A percentile compares a stretch with the other conserved stretches of the same genome.
Conservation (phyloP, 2,888 invertebrate genomes). For the Thereva nobilitata region DNA sequence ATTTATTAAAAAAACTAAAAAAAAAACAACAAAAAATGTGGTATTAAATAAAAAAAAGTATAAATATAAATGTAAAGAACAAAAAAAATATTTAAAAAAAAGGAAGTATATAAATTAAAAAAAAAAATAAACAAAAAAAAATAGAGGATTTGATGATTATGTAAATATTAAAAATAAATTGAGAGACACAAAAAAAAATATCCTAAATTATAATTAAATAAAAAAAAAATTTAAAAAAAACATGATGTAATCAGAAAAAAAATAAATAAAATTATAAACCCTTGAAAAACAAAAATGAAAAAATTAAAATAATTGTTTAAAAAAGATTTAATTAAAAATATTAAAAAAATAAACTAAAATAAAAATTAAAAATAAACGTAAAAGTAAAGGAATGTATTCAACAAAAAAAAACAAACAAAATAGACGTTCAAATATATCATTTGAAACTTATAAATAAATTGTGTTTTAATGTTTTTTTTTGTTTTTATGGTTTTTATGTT, state of each 20-base stretch:
- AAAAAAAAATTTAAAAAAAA: slow-evolving; percentile 24
- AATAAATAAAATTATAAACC: slow-evolving; percentile 20
- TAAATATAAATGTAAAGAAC: slow-evolving; percentile 8
- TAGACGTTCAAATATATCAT: slow-evolving; percentile 34
- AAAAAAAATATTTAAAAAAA: slow-evolving; percentile 8
- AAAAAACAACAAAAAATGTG: slow-evolving; percentile 20
- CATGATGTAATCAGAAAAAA: slow-evolving; percentile 1
- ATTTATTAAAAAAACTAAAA: slow-evolving; percentile 6
- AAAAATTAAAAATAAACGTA: slow-evolving; percentile 21
- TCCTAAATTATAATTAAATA: slow-evolving; percentile 23
- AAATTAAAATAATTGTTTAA: slow-evolving; percentile 21
- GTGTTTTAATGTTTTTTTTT: slow-evolving; percentile 7
- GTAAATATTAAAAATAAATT: neutral
- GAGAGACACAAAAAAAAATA: slow-evolving; percentile 17
- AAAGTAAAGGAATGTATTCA: slow-evolving; percentile 33
- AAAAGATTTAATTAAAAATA: slow-evolving; percentile 30
- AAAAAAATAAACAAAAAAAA: too few species aligned
- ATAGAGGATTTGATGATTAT: too few species aligned
- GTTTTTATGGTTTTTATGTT: neutral
- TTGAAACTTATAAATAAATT: slow-evolving; percentile 11
- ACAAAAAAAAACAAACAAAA: slow-evolving; percentile 27
- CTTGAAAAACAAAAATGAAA: slow-evolving; percentile 15
- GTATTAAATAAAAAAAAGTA: slow-evolving; percentile 26
- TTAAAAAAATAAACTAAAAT: slow-evolving; percentile 29
- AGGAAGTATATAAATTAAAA: neutral